Percentiles rank a stretch among this genome's conserved stretches.
These are phyloP conservation scores for Eurystomus gularis DNA, from an alignment of 2,113 vertebrate species.

Conservation along the genomic window DNA sequence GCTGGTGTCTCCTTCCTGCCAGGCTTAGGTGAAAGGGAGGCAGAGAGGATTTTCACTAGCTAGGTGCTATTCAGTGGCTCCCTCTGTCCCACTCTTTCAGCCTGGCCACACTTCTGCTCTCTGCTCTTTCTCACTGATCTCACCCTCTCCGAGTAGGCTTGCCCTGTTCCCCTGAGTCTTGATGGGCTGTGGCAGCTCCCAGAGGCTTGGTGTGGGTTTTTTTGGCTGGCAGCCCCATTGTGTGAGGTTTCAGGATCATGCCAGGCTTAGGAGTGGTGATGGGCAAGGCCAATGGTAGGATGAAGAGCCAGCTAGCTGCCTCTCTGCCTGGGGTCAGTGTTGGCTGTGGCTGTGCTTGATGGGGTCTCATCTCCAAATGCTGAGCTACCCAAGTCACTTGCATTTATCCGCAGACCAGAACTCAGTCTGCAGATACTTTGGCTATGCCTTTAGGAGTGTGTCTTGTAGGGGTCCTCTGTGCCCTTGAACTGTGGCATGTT, in stretches of 20 bases:
- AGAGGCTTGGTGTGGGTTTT: background rate
- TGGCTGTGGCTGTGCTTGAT: background rate
- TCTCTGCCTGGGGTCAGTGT: background rate
- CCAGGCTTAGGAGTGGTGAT: background rate
- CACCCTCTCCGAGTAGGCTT: background rate
- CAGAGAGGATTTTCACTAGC: rapidly evolving
- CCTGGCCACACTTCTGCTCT: background rate
- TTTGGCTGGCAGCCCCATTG: background rate
- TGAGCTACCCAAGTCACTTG: background rate
- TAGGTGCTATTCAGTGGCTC: background rate
- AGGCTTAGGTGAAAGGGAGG: background rate
- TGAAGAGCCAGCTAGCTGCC: background rate
- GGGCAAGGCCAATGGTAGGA: background rate
- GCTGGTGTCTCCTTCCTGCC: background rate
- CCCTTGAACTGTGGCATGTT: background rate
- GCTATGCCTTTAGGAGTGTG: background rate
- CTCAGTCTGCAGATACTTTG: background rate
- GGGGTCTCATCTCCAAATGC: background rate
- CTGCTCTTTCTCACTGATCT: background rate
- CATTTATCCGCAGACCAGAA: background rate
- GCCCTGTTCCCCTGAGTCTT: background rate
- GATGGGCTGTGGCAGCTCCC: background rate
- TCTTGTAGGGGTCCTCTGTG: background rate
- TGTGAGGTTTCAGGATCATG: background rate
- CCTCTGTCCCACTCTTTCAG: background rate